These are phyloP conservation scores for Sturmia bella DNA, from an alignment of 2,888 invertebrate genomes.

Conservation along the genomic window DNA sequence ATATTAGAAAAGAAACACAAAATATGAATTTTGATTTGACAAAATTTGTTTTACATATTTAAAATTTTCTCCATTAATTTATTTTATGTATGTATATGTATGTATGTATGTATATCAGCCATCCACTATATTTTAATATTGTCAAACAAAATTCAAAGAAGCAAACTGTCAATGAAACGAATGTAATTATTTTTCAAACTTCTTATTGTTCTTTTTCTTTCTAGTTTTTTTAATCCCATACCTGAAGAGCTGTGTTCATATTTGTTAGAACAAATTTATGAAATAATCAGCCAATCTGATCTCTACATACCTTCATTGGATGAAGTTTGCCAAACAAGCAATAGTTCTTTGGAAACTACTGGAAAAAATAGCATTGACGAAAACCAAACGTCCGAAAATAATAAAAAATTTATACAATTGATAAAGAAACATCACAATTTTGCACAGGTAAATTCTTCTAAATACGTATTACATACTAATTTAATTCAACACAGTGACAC, in stretches of 20 bases:
- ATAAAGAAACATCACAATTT: conserved; percentile 76
- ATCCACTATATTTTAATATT: too few species aligned
- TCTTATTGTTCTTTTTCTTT: conserved; percentile 33
- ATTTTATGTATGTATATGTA: too few species aligned
- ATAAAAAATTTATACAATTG: conserved; percentile 64
- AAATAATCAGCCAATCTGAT: conserved; percentile 79
- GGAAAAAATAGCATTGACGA: conserved; percentile 33
- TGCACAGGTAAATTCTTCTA: conserved; percentile 75
- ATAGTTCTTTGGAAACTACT: conserved; percentile 26
- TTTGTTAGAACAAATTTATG: conserved; percentile 79
- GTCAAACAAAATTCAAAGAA: too few species aligned
- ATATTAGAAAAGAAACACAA: too few species aligned
- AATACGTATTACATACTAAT: background rate
- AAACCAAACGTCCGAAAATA: conserved; percentile 50
- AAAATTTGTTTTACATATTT: too few species aligned
- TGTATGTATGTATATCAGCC: too few species aligned
- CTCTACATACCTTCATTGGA: conserved; percentile 71
- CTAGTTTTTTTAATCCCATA: conserved; percentile 78
- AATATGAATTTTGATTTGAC: too few species aligned
- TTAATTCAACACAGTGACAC: conserved; percentile 16
- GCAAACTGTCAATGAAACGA: background rate
- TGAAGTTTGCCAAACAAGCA: conserved; percentile 37
- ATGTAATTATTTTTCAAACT: background rate
- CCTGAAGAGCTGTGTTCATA: conserved; percentile 80
- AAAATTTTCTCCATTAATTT: too few species aligned